Base-by-base conservation (phyloP, 2,888 invertebrate genomes). In the Leptogaster cylindrica region DNA sequence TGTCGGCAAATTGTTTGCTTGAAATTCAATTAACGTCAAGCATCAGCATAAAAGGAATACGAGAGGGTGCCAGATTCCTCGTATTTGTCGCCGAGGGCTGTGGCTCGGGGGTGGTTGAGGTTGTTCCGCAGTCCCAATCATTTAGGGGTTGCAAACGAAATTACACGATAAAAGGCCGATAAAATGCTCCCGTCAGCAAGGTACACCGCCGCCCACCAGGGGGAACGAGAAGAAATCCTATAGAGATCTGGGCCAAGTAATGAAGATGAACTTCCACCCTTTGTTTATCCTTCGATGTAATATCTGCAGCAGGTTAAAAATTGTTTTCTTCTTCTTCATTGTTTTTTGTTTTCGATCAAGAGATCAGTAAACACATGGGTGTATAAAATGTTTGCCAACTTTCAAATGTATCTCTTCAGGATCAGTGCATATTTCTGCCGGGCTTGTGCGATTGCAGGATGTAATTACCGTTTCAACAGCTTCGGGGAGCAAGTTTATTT, bases 11-110 rank as follows among this genome's bases (percentile, higher is more conserved):
- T 63, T 64, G 64, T 64, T 64, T 64, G 44, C 44, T 48, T 31
- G 75, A 78, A 77, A 79, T 79, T 78, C 78, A 78, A 78, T 78
- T 78, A 79, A 78, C 74, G 75, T 79, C 78, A 77, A 79, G 79
- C 76, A 66, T 66, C 64, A 39, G 63, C 64, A 66, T 58, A 68
- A 68, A 68, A 50, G 50, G 33, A 14, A 16, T 46, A 63, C 27
- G 51, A 69, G 69, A 66, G 69, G 64, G 69, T 69, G 69, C 66
- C 63, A 69, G 6, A n/a, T n/a, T n/a, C n/a, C 20, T 63, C 10
- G 28, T 63, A 18, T 44, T 44, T 28, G 41, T 44, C 36, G n/a
- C 12, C 36, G 7, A 4, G n/a, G 18, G 16, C 4, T 6, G 7
- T n/a, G n/a, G n/a, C n/a, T n/a, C n/a, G 20, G 46, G 3, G 18